phyloP scores from a whole-genome alignment of 2,888 invertebrate species.

The Zhengitettix transpicula region DNA sequence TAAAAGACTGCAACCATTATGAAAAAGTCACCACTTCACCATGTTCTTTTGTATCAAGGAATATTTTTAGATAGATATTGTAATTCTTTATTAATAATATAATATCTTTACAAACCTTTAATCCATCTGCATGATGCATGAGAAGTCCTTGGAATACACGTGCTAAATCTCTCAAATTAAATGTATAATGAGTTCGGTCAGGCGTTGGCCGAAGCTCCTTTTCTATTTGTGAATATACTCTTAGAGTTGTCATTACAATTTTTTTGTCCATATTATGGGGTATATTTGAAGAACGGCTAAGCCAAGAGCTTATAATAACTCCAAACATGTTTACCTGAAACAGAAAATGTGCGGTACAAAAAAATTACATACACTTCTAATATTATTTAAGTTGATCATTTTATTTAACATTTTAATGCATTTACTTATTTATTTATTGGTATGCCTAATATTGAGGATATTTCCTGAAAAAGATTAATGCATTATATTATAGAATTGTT shows the following conservation, averaged over 20 bases:
- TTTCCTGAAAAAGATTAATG: no score
- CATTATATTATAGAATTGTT: no score
- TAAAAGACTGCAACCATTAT: no score
- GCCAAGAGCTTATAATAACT: constrained; percentile 54
- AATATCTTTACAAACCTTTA: constrained; percentile 32
- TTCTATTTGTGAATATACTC: constrained; percentile 47
- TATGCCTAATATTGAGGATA: no score
- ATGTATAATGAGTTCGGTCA: constrained; percentile 78
- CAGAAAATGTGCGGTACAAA: background rate
- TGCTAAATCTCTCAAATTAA: constrained; percentile 73
- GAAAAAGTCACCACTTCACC: no score
- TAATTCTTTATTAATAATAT: background rate
- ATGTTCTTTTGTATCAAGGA: no score
- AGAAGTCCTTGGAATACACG: constrained; percentile 69
- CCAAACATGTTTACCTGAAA: constrained; percentile 42
- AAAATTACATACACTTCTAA: background rate
- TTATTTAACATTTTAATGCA: no score
- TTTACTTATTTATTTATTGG: no score
- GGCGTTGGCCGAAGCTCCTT: constrained; percentile 70
- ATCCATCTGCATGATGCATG: constrained; percentile 45
- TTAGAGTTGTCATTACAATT: constrained; percentile 46
- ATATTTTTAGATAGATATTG: no score
- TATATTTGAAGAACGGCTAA: constrained; percentile 23
- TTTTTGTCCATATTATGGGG: constrained; percentile 23
- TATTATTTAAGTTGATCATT: background rate